Evolutionary conservation across 2,797 vertebrate species (phyloP).

Genomic region (Sebastes matsubarae): DNA sequence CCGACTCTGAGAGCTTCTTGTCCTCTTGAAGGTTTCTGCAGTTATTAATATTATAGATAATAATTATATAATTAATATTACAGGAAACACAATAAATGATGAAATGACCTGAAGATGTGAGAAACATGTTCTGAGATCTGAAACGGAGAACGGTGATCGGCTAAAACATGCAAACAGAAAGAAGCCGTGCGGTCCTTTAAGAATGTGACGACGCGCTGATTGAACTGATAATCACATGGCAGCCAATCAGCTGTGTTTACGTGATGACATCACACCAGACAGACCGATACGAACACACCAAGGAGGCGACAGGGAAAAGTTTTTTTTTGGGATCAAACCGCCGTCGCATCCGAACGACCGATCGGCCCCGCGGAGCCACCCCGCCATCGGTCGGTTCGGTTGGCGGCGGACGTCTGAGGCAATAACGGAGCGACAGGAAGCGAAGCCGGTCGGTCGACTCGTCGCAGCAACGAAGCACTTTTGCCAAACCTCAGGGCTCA

Average conservation of each 20-base stretch:
- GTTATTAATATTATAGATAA: too few species aligned
- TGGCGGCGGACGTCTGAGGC: constrained; percentile 19
- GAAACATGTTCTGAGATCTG: background rate
- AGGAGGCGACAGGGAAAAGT: background rate
- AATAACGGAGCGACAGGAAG: constrained; percentile 43
- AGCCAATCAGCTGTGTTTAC: constrained; percentile 9
- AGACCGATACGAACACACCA: background rate
- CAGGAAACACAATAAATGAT: too few species aligned
- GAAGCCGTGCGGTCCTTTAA: constrained; percentile 11
- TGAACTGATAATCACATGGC: background rate
- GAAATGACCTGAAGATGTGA: too few species aligned
- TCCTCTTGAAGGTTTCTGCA: too few species aligned
- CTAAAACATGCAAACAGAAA: background rate
- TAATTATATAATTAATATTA: too few species aligned
- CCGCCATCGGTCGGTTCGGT: constrained; percentile 5
- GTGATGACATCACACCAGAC: background rate
- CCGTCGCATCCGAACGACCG: constrained; percentile 25
- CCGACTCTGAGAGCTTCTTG: too few species aligned
- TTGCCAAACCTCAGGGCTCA: constrained; percentile 75
- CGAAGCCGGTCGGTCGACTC: constrained; percentile 33
- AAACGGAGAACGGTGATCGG: background rate
- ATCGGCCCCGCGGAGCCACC: constrained; percentile 16
- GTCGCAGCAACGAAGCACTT: constrained; percentile 68
- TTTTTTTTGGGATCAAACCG: background rate
- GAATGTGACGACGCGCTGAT: background rate